phyloP scores from a whole-genome alignment of 2,797 vertebrate species.

The Myiotriccus ornatus region DNA sequence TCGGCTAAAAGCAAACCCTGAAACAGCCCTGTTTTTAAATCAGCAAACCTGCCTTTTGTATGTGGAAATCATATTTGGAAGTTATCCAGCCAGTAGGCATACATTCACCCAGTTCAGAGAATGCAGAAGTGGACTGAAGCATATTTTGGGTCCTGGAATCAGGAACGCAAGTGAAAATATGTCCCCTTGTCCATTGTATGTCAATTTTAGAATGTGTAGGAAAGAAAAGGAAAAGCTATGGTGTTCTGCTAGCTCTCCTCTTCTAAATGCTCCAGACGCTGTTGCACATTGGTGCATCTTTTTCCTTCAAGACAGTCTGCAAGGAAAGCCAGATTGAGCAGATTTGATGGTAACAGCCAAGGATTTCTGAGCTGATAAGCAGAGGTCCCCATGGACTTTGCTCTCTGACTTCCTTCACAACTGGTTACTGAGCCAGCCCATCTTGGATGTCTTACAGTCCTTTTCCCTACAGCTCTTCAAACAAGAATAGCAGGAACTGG shows the following conservation, averaged over 20 bases:
- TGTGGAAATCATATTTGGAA: not conserved
- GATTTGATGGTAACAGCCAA: not conserved
- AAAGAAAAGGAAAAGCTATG: not conserved
- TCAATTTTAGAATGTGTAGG: not conserved
- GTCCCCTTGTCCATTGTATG: rapidly evolving
- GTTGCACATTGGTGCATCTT: not conserved
- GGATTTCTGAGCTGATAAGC: conserved; percentile 12
- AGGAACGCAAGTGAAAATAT: not conserved
- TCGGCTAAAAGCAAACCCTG: not conserved
- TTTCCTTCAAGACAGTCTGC: not conserved
- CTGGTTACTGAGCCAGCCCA: not conserved
- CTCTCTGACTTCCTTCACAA: conserved; percentile 2
- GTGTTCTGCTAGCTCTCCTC: not conserved
- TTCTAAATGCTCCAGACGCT: not conserved
- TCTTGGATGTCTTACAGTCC: not conserved
- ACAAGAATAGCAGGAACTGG: not conserved
- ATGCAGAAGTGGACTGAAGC: not conserved
- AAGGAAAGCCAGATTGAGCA: not conserved
- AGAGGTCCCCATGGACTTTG: not conserved
- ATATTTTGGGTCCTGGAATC: not conserved
- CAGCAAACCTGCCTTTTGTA: not conserved
- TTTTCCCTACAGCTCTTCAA: conserved; percentile 12
- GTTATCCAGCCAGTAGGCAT: not conserved
- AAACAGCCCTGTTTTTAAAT: not conserved
- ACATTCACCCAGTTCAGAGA: not conserved